Base-by-base conservation (phyloP, 2,113 vertebrate genomes). In the Melanocharis versteri region DNA sequence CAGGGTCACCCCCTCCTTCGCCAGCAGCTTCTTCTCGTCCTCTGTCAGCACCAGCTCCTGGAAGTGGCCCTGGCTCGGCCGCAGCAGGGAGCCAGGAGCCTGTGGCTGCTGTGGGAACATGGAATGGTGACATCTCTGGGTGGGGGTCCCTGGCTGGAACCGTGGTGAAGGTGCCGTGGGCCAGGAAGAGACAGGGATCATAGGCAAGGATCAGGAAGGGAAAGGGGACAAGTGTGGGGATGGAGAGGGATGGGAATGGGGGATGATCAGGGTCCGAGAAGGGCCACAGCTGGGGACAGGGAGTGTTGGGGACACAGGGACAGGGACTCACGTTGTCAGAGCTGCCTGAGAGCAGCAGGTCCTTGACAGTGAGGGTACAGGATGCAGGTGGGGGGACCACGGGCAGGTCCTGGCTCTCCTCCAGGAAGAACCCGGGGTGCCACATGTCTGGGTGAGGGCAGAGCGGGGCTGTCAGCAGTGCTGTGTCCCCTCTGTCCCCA, bases 11-110 rank as follows among this genome's bases (percentile, higher is more conserved):
- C 99, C 99, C 84, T 99, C 99, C 94, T 99, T 99, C 17, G 97
- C 97, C 96, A 99, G 97, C 80, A 99, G 98, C 87, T 98, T 99
- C 97, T 98, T 99, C 97, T 99, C 99, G 0, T 99, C 99, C 75
- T 99, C 99, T 0, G 99, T 99, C 93, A 99, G 98, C 54, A 98
- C 94, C 71, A 99, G 97, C 76, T 99, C 99, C 93, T 98, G 98
- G 94, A 97, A 97, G 40, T 95, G 97, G 75, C 98, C 97, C 23
- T 98, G 51, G 57, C 57, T 94, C 1, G 93, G 96, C 39, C 94
- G 51, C 83, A 94, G 76, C 42, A 97, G 79, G 40, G 81, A 89
- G 77, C 62, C 3, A 71, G 97, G 40, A 8, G 84, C 57, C 61
- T 98, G 97, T 6, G 77, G 96, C 91, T 97, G 95, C 57, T 95